A percentile compares a stretch with the other conserved stretches of the same genome.
These are phyloP conservation scores for Busseola fusca DNA, from an alignment of 2,888 invertebrate genomes.

Conservation along the genomic window DNA sequence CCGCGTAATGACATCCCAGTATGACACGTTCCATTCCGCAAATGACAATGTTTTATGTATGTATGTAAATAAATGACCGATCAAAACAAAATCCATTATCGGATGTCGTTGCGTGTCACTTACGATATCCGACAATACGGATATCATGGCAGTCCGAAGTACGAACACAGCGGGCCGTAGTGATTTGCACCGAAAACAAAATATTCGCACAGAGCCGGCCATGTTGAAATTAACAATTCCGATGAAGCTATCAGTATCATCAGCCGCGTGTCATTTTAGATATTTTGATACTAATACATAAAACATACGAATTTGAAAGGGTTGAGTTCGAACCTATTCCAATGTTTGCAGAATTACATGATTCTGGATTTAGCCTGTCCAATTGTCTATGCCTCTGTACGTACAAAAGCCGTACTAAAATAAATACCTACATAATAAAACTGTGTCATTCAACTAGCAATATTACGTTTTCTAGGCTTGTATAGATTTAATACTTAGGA, in stretches of 20 bases:
- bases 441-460: background rate
- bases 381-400: background rate
- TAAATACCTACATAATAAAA: conserved; percentile 4
- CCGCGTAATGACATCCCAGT: conserved; percentile 33
- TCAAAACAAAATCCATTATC: conserved; percentile 71
- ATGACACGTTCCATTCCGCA: conserved; percentile 41
- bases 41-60: conserved; percentile 62
- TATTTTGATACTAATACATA: conserved; percentile 66
- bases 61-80: conserved; percentile 65
- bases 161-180: conserved; percentile 20
- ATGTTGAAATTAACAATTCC: conserved; percentile 78
- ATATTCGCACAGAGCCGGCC: conserved; percentile 64
- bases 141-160: conserved; percentile 22
- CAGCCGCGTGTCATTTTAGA: conserved; percentile 51
- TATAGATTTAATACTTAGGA: conserved; percentile 9
- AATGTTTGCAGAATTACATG: conserved; percentile 31
- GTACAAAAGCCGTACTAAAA: conserved; percentile 10
- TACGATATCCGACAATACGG: conserved; percentile 38
- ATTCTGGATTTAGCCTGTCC: conserved; percentile 24
- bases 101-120: conserved; percentile 63
- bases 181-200: conserved; percentile 47
- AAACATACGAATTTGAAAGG: conserved; percentile 61
- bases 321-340: conserved; percentile 41
- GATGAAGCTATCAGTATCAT: conserved; percentile 64
- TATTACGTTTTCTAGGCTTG: background rate